Evolutionary conservation across 2,888 invertebrate genomes (phyloP).

Genomic region (Congeria kusceri): DNA sequence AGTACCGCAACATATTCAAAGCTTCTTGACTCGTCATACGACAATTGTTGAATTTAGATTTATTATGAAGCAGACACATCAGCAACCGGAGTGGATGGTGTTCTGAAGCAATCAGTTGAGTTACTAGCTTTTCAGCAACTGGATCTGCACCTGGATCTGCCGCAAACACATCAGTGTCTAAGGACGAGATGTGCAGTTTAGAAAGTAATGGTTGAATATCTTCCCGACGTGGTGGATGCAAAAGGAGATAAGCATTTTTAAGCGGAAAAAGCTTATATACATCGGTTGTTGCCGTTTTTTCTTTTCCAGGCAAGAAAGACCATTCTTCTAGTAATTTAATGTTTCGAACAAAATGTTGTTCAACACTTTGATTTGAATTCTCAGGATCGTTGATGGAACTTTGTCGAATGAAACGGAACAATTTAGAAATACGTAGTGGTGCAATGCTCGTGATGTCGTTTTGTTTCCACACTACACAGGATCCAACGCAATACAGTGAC

Average conservation of each 20-base stretch:
- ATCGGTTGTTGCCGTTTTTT: no score
- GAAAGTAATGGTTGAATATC: background rate
- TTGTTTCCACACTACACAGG: no score
- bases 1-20: no score
- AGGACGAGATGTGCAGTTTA: conserved; percentile 1
- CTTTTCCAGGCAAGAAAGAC: conserved; percentile 12
- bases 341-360: background rate
- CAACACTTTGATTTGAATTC: background rate
- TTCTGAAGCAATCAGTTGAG: background rate
- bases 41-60: background rate
- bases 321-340: background rate
- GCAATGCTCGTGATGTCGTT: no score
- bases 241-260: background rate
- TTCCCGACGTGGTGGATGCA: background rate
- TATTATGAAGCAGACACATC: conserved; percentile 13
- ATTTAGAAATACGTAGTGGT: background rate
- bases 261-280: conserved; percentile 4
- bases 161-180: conserved; percentile 1
- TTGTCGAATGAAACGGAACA: background rate
- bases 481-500: no score
- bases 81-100: conserved; percentile 10
- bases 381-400: no score
- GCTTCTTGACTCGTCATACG: conserved; percentile 7
- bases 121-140: background rate
- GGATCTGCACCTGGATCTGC: background rate